Base-by-base conservation (phyloP, 2,797 vertebrate genomes). In the Anomalospiza imberbis region DNA sequence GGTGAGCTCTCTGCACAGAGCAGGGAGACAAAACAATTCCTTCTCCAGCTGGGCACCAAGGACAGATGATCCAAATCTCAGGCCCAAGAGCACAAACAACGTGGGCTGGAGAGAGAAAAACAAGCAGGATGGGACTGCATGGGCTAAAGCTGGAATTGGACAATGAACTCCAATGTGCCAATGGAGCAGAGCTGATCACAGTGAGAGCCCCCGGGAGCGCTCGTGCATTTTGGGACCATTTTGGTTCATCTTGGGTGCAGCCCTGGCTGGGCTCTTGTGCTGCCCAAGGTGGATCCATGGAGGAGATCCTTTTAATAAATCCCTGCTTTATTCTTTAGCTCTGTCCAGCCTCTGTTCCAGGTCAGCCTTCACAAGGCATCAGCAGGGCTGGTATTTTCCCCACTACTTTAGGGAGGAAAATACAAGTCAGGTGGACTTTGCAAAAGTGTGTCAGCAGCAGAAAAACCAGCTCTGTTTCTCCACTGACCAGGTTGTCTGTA, bases 391-490 rank as follows among this genome's bases (percentile, higher is more conserved):
- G 6, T 10, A 3, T 55, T 91, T 62, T 10, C 60, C 83, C 15
- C 7, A 18, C 25, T 36, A 0, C 5, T 54, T 76, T 29, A 57
- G 50, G 29, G 20, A 58, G 20, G 16, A 42, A 62, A 91, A 31
- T 0, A 71, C 0, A 0, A 40, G 8, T 26, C 70, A 70, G 2
- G 0, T 7, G 40, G 74, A 25, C 67, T 70, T 73, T 0, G 0
- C 22, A 82, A 5, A 87, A 60, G 31, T 0, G 6, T 22, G 17
- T 17, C 60, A 77, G 54, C 10, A 76, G 68, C 38, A 85, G 45
- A 17, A 61, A 55, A 65, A 34, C 0, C 65, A 60, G 26, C 60
- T 81, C 74, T 76, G 67, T 48, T 83, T 65, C 62, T 74, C 44
- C 57, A 12, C 53, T 4, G 2, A 15, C 29, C 28, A 0, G 1